Evolutionary conservation across 92 coral and sea anemone species (phyloP), one percentile per base, ranked within the genome.

Genomic region (Montipora capitata): DNA sequence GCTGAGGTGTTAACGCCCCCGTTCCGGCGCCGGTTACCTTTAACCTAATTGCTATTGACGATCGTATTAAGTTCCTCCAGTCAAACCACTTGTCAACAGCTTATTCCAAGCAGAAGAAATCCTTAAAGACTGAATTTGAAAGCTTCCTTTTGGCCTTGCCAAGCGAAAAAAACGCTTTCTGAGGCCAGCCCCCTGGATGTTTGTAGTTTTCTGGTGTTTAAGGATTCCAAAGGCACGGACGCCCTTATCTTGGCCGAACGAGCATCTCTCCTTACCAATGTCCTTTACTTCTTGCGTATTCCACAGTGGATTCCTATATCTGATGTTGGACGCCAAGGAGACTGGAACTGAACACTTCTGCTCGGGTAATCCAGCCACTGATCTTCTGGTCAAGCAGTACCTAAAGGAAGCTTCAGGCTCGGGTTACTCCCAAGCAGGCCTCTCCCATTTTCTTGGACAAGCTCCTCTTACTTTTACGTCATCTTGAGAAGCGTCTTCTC

Each of bases 221-320:
- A 89, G 89, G 89, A 89, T 15, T 11, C 78, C 42, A 35, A 44
- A 1, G 88, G 92, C 0, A 82, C 38, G 88, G 76, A 70, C 82
- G 92, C 49, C 82, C 12, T 3, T 20, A 90, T 59, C 49, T 84
- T 12, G 87, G 83, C 3, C 56, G 76, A 68, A 67, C 74, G 3
- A 54, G 82, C 3, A 3, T 4, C 42, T 74, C 56, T 62, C 6
- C 83, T 20, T 90, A 87, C 43, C n/a, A 44, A 3, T 85, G 96
- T 74, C 96, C 94, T 0, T 17, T 68, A 11, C 81, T 90, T 8
- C 71, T 90, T 10, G 81, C 93, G 3, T 89, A 85, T 45, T 43
- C 57, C 10, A 89, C 96, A 2, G 93, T 89, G 6, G 93, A 93
- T 65, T 89, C 91, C 6, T 93, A 93, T 77, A 89, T 54, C 90